Base-by-base conservation (phyloP, 2,113 vertebrate species). In the Dendropsophus ebraccatus region DNA sequence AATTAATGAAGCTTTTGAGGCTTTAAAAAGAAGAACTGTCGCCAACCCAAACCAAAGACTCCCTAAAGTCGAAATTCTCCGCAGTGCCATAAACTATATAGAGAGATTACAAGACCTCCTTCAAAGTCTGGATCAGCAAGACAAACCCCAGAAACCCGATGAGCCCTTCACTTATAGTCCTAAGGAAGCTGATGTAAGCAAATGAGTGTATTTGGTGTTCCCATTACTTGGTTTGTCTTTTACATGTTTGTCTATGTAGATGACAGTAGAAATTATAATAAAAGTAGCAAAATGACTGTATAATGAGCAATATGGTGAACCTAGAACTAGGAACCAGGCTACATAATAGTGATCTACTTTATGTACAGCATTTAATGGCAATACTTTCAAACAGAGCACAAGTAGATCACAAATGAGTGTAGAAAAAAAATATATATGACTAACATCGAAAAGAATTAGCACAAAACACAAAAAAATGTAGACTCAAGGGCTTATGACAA, bases 1-100 rank as follows among this genome's bases (percentile, higher is more conserved):
- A 93, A 99, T 99, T 92, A 99, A 99, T 85, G 98, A 99, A 92
- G 98, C 98, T 87, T 99, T 99, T 85, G 98, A 99, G 56, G 98
- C 96, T 0, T 92, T 99, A 83, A 99, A 99, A 93, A 94, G 94
- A 88, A 91, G 97, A 89, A 99, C 96, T 41, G 97, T 99, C 91
- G 95, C 97, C 77, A 99, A 99, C 93, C 98, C 98, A 50, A 97
- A 95, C 91, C 98, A 99, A 93, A 90, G 98, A 90, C 95, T 99
- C 88, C 98, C 98, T 90, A 99, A 99, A 90, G 98, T 99, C 91
- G 97, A 99, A 95, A 99, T 99, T 88, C 94, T 99, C 91, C 95
- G 97, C 88, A 98, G 98, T 58, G 98, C 98, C 88, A 99, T 99
- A 91, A 96, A 89, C 93, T 99, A 99, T 94, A 99, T 99, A 0